Evolutionary conservation across 2,113 vertebrate species (phyloP).

Genomic region (Hippopotamus amphibius): DNA sequence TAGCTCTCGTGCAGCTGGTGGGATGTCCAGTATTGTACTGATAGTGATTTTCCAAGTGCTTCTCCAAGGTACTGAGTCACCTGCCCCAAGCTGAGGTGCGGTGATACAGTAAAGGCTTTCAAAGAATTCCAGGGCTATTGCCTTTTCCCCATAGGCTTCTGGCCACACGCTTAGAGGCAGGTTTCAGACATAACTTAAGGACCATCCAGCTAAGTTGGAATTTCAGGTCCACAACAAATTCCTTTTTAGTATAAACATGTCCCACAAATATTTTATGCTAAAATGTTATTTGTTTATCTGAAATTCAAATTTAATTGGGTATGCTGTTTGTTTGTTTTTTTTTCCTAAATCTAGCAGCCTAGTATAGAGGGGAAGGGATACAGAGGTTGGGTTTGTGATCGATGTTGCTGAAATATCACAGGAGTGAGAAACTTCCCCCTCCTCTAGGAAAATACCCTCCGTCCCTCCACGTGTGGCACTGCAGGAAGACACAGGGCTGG

Average conservation of each 20-base stretch:
- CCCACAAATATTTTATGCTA: not conserved
- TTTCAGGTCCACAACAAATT: not conserved
- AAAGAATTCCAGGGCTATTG: not conserved
- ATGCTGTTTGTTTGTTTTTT: not conserved
- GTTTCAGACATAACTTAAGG: not conserved
- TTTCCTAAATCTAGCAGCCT: not conserved
- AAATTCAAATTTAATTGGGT: not conserved
- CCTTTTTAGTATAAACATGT: not conserved
- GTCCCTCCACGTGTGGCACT: not conserved
- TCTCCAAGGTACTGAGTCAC: not conserved
- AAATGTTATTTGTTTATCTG: not conserved
- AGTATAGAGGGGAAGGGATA: not conserved
- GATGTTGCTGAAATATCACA: not conserved
- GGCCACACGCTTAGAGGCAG: not conserved
- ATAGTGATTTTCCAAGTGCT: not conserved
- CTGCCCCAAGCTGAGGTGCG: not conserved
- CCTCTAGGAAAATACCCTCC: not conserved
- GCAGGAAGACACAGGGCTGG: not conserved
- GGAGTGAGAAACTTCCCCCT: not conserved
- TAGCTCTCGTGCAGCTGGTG: not conserved
- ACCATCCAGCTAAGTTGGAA: not conserved
- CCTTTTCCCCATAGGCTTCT: not conserved
- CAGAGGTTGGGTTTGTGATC: not conserved
- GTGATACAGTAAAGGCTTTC: not conserved
- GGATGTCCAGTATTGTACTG: not conserved